These are phyloP conservation scores for Hirtodrosophila trivittata DNA, from an alignment of 2,888 invertebrate genomes.

Conservation along the genomic window DNA sequence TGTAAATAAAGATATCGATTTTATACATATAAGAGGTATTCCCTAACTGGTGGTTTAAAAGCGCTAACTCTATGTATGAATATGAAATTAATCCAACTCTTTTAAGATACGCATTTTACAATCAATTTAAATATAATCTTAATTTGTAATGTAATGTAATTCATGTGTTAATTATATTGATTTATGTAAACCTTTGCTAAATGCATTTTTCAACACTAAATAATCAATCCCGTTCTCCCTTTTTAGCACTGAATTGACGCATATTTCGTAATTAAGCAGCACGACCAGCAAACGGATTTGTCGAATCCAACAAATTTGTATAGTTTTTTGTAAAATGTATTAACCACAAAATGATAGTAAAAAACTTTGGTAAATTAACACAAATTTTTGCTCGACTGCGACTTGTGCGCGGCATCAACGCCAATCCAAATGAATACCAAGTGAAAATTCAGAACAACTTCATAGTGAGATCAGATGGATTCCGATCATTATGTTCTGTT, in stretches of 20 bases:
- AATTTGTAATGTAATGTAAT: too few species aligned
- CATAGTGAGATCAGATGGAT: conserved; percentile 7
- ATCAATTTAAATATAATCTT: too few species aligned
- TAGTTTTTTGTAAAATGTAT: conserved; percentile 44
- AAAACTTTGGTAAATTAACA: conserved; percentile 54
- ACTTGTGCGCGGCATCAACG: conserved; percentile 9
- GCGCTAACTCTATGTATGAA: too few species aligned
- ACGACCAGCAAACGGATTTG: conserved; percentile 8
- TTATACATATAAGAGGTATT: too few species aligned
- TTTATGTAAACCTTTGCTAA: background rate
- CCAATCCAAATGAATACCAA: conserved; percentile 7
- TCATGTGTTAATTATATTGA: background rate
- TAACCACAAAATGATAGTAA: conserved; percentile 57
- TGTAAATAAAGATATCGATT: background rate
- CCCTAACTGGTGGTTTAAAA: too few species aligned
- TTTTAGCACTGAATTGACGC: conserved; percentile 41
- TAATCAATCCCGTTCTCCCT: background rate
- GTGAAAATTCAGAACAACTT: conserved; percentile 7
- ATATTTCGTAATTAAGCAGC: conserved; percentile 59
- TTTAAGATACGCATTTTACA: too few species aligned
- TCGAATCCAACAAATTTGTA: conserved; percentile 18
- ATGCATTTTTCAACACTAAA: conserved; percentile 9
- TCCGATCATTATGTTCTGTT: conserved; percentile 10
- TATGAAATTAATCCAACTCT: too few species aligned
- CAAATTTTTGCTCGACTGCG: conserved; percentile 45